phyloP scores from a whole-genome alignment of 2,113 vertebrate genomes.

The Axis porcinus region DNA sequence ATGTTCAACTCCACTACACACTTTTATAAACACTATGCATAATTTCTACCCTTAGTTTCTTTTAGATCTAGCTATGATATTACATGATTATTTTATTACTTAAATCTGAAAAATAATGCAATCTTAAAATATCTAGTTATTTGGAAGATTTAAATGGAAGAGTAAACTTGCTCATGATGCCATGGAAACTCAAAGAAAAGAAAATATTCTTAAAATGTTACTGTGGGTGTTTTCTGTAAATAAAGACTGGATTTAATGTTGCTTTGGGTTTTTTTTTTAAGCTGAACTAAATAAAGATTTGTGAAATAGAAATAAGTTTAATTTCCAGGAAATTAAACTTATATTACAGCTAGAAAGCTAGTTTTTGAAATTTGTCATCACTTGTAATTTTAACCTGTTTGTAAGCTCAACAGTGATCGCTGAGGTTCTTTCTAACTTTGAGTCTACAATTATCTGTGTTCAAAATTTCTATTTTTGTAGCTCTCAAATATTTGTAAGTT shows the following conservation, averaged over 20 bases:
- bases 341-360: background rate
- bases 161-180: background rate
- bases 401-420: background rate
- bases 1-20: background rate
- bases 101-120: background rate
- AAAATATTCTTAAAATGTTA: conserved; percentile 24
- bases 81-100: background rate
- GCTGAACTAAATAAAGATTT: background rate
- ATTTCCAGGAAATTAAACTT: conserved; percentile 9
- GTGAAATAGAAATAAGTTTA: background rate
- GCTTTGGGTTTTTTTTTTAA: background rate
- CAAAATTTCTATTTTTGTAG: conserved; percentile 20
- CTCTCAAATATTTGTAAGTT: conserved; percentile 39
- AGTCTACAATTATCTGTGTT: conserved; percentile 5
- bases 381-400: background rate
- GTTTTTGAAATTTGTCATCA: background rate
- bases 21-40: background rate
- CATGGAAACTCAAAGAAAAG: background rate
- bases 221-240: background rate
- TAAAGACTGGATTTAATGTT: background rate
- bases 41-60: background rate
- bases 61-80: background rate
- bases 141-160: background rate
- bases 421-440: background rate
- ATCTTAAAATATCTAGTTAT: background rate